Evolutionary conservation across 1,140 invertebrate species (phyloP).

Genomic region (Saxidomus purpurata): DNA sequence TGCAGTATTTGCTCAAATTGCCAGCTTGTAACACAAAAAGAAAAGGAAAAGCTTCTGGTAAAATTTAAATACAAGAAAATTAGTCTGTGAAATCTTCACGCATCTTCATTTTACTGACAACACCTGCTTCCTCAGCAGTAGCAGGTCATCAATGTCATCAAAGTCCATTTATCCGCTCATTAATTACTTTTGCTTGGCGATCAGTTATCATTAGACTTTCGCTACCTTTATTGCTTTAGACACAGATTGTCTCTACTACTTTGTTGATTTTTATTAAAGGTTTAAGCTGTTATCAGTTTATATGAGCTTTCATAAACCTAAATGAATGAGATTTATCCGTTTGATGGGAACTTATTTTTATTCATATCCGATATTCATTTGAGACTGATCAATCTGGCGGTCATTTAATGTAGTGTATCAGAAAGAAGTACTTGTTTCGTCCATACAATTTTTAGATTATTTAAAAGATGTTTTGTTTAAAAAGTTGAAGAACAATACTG

Average conservation of each 20-base stretch:
- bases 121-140: neutral
- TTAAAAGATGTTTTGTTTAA: no score
- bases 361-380: no score
- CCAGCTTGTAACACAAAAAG: no score
- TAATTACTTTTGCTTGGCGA: neutral
- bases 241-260: neutral
- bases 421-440: no score
- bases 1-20: no score
- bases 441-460: no score
- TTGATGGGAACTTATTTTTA: neutral
- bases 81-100: no score
- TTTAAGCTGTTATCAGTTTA: neutral
- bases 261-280: constrained; percentile 8
- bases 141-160: neutral
- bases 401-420: no score
- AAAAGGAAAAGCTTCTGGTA: no score
- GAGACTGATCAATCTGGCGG: no score
- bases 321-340: neutral
- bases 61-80: no score
- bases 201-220: neutral
- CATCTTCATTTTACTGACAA: neutral
- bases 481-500: no score
- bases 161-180: constrained; percentile 4
- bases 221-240: neutral
- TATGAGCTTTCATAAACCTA: neutral